A percentile compares a stretch with the other conserved stretches of the same genome.
Evolutionary conservation across 2,797 vertebrate genomes (phyloP).

Genomic region (Sebastiscus albofasciatus): DNA sequence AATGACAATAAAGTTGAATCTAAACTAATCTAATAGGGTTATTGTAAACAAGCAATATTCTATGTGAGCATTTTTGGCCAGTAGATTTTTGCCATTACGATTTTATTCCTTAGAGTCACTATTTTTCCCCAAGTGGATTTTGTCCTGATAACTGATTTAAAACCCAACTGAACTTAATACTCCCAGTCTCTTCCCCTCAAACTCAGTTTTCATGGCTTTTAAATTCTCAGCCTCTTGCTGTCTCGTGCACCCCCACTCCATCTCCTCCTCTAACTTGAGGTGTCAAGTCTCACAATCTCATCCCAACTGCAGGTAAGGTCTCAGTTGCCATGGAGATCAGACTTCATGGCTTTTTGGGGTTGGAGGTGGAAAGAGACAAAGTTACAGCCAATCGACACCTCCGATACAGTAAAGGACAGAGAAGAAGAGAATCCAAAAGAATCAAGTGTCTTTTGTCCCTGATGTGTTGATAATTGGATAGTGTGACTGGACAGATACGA

Average conservation of each 20-base stretch:
- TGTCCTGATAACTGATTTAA: not conserved
- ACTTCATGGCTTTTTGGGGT: constrained; percentile 4
- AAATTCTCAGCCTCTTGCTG: not conserved
- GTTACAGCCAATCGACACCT: constrained; percentile 35
- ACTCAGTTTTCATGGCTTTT: not conserved
- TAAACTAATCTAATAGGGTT: no score
- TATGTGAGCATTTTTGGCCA: not conserved
- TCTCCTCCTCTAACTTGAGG: not conserved
- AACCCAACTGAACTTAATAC: not conserved
- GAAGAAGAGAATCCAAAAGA: not conserved
- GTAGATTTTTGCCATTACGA: not conserved
- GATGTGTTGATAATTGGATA: constrained; percentile 15
- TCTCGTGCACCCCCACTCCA: not conserved
- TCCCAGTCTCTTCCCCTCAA: not conserved
- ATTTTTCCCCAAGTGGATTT: not conserved
- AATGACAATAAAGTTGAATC: no score
- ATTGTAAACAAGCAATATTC: no score
- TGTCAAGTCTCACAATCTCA: constrained; percentile 8
- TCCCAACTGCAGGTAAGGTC: constrained; percentile 28
- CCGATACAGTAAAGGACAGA: not conserved
- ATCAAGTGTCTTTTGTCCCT: not conserved
- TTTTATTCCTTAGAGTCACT: not conserved
- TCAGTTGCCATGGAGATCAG: constrained; percentile 54
- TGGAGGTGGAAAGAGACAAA: constrained; percentile 27
- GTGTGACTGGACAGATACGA: not conserved